Conservation (phyloP, 2,113 vertebrate species). For the Eidolon helvum region DNA sequence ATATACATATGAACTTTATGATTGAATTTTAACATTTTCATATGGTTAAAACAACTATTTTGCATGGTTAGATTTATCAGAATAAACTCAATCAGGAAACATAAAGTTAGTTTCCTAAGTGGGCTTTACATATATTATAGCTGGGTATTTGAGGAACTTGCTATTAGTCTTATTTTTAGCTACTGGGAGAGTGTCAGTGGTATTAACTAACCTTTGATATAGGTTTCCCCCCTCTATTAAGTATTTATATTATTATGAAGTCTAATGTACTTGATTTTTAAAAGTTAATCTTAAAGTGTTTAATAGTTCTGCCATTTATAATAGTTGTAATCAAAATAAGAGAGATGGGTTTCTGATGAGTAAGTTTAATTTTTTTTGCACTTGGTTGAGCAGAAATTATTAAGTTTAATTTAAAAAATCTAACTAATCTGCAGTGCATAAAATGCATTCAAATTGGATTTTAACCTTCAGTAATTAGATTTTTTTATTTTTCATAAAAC, state of each 20-base stretch:
- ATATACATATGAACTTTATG: not conserved
- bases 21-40: slow-evolving; percentile 5
- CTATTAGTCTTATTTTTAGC: slow-evolving; percentile 47
- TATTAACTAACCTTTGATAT: slow-evolving; percentile 35
- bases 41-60: not conserved
- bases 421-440: not conserved
- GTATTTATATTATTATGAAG: not conserved
- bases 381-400: slow-evolving; percentile 27
- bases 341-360: not conserved
- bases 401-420: slow-evolving; percentile 39
- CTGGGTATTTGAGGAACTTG: not conserved
- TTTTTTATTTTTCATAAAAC: slow-evolving; percentile 17
- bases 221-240: not conserved
- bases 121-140: not conserved
- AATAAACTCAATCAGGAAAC: not conserved
- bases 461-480: not conserved
- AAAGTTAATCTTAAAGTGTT: not conserved
- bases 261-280: slow-evolving; percentile 33
- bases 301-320: slow-evolving; percentile 40
- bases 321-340: not conserved
- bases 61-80: not conserved
- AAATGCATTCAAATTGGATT: not conserved
- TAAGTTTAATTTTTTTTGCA: slow-evolving; percentile 23
- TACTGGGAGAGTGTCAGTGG: not conserved
- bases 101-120: slow-evolving; percentile 11